Evolutionary conservation across 2,113 vertebrate species (phyloP).

Genomic region (Sinocyclocheilus anshuiensis): DNA sequence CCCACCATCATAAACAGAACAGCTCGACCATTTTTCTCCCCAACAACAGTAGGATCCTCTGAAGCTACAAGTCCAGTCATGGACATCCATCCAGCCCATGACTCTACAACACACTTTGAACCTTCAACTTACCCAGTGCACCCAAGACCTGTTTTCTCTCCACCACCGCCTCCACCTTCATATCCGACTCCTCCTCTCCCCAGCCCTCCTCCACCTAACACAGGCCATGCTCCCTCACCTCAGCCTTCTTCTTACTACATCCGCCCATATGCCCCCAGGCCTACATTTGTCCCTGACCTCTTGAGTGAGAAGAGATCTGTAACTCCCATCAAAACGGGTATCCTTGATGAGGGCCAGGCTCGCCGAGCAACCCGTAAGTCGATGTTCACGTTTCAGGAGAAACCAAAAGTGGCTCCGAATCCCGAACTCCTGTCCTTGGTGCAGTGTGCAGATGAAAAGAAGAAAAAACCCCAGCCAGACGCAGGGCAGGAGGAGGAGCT

Average conservation of each 20-base stretch:
- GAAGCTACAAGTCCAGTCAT: constrained; percentile 56
- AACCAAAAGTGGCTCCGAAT: constrained; percentile 88
- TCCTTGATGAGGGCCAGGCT: constrained; percentile 83
- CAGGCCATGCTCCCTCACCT: constrained; percentile 78
- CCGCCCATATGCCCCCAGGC: constrained; percentile 69
- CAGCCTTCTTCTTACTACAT: constrained; percentile 77
- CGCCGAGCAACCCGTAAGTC: constrained; percentile 80
- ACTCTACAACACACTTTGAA: constrained; percentile 61
- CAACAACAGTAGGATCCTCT: constrained; percentile 62
- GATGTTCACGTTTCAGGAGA: constrained; percentile 98
- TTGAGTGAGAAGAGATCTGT: constrained; percentile 56
- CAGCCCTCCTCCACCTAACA: constrained; percentile 65
- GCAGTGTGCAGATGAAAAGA: constrained; percentile 85
- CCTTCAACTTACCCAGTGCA: constrained; percentile 50
- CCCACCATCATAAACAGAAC: constrained; percentile 85
- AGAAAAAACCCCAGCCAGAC: constrained; percentile 82
- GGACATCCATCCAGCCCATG: constrained; percentile 73
- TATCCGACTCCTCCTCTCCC: constrained; percentile 65
- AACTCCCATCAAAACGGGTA: constrained; percentile 80
- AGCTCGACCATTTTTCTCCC: constrained; percentile 88
- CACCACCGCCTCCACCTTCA: constrained; percentile 53
- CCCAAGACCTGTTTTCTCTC: constrained; percentile 45
- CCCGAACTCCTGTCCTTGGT: constrained; percentile 93
- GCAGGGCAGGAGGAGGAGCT: constrained; percentile 82
- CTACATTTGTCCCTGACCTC: constrained; percentile 67